A percentile compares a stretch with the other conserved stretches of the same genome.
Conservation (phyloP, 2,888 invertebrate genomes). For the Patella ulyssiponensis region DNA sequence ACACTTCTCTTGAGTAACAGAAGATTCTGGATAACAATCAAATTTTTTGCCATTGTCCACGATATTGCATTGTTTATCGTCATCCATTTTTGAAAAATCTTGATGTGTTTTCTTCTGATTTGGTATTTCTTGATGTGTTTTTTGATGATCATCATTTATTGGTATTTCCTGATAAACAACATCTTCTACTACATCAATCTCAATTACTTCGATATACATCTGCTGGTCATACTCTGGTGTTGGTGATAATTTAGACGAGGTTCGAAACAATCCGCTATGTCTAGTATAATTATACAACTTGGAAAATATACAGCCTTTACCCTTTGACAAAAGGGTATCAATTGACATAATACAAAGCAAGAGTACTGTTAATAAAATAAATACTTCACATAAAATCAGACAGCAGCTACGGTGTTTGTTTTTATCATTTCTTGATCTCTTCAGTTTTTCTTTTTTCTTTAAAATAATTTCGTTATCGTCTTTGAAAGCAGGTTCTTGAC, state of each 20-base stretch:
- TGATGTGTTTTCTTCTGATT: background rate
- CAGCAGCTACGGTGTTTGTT: no score
- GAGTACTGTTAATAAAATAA: background rate
- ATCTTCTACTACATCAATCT: background rate
- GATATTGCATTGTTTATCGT: constrained; percentile 31
- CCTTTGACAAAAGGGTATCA: background rate
- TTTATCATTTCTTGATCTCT: no score
- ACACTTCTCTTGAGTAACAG: constrained; percentile 37
- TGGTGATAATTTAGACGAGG: background rate
- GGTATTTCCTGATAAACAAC: background rate
- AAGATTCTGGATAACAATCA: constrained; percentile 54
- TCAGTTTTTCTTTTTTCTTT: no score
- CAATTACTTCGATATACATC: background rate
- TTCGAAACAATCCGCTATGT: background rate
- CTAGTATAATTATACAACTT: background rate
- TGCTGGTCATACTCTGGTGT: background rate
- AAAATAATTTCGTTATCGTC: no score
- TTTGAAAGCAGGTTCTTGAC: no score
- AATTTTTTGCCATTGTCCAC: constrained; percentile 41
- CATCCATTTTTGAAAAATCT: background rate
- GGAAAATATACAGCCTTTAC: background rate
- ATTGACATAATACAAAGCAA: background rate
- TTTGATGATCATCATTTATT: background rate
- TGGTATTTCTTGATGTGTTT: background rate
- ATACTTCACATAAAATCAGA: background rate